phyloP scores from a whole-genome alignment of 2,113 vertebrate genomes.

The Sylvilagus bachmani region DNA sequence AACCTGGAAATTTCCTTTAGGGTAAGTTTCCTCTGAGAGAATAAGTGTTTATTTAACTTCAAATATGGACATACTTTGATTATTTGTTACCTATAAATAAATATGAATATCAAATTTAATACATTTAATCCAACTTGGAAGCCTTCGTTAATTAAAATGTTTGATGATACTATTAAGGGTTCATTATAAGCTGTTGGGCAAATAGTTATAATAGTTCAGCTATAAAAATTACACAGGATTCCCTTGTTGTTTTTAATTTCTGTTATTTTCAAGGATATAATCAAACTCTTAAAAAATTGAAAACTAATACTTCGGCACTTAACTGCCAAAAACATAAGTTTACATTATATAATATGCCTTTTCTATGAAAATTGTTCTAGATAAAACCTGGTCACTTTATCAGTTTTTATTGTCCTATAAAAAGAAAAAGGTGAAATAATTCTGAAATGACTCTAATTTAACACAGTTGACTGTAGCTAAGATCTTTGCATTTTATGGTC shows the following conservation, averaged over 20 bases:
- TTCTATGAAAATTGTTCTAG: slow-evolving; percentile 51
- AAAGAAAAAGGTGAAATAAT: slow-evolving; percentile 27
- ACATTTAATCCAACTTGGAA: slow-evolving; percentile 60
- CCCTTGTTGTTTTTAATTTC: slow-evolving; percentile 40
- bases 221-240: slow-evolving; percentile 52
- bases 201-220: slow-evolving; percentile 31
- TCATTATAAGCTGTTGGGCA: slow-evolving; percentile 60
- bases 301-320: slow-evolving; percentile 43
- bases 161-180: slow-evolving; percentile 19
- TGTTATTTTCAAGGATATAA: slow-evolving; percentile 60
- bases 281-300: slow-evolving; percentile 43
- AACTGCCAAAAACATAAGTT: slow-evolving; percentile 51
- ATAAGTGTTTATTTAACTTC: slow-evolving; percentile 28
- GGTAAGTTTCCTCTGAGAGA: slow-evolving; percentile 87
- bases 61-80: slow-evolving; percentile 20
- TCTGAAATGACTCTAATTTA: slow-evolving; percentile 49
- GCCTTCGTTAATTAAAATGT: slow-evolving; percentile 36
- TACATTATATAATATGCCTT: not conserved
- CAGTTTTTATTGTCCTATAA: slow-evolving; percentile 42
- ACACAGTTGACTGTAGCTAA: not conserved
- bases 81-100: slow-evolving; percentile 11
- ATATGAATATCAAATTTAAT: slow-evolving; percentile 41
- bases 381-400: slow-evolving; percentile 51
- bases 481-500: slow-evolving; percentile 4
- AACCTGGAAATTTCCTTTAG: slow-evolving; percentile 99